Conservation (phyloP, 2,797 vertebrate genomes). For the Trichosurus vulpecula region DNA sequence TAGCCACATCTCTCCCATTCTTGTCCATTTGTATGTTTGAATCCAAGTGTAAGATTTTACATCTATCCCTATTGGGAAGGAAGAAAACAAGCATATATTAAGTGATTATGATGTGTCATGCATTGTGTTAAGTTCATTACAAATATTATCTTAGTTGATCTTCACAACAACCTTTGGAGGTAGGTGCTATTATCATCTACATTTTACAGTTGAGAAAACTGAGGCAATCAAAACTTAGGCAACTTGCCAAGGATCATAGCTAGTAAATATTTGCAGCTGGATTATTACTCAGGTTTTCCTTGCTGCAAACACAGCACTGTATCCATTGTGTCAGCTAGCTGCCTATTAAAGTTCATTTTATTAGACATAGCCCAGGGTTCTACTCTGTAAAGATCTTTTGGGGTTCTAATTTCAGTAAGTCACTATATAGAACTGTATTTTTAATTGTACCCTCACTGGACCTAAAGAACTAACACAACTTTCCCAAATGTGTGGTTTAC, state of each 20-base stretch:
- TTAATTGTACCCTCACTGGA: not conserved
- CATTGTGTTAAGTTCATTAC: not conserved
- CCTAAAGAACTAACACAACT: not conserved
- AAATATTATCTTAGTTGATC: not conserved
- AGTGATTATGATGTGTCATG: not conserved
- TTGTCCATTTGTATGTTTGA: not conserved
- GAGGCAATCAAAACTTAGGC: not conserved
- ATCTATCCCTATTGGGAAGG: not conserved
- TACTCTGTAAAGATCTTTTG: not conserved
- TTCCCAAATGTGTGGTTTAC: not conserved
- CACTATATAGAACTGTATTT: not conserved
- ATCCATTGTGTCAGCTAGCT: not conserved
- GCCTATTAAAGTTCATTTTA: not conserved
- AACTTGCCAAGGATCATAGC: not conserved
- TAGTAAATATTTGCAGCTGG: not conserved
- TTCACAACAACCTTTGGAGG: not conserved
- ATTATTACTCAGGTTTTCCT: not conserved
- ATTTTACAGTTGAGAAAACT: not conserved
- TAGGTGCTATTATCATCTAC: not conserved
- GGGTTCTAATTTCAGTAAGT: not conserved
- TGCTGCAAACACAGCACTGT: not conserved
- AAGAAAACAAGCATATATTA: not conserved
- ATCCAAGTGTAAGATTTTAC: not conserved
- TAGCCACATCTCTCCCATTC: not conserved
- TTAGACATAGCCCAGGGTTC: not conserved